Base-by-base conservation (phyloP, 23 tunicate species). In the Clavelina lepadiformis region DNA sequence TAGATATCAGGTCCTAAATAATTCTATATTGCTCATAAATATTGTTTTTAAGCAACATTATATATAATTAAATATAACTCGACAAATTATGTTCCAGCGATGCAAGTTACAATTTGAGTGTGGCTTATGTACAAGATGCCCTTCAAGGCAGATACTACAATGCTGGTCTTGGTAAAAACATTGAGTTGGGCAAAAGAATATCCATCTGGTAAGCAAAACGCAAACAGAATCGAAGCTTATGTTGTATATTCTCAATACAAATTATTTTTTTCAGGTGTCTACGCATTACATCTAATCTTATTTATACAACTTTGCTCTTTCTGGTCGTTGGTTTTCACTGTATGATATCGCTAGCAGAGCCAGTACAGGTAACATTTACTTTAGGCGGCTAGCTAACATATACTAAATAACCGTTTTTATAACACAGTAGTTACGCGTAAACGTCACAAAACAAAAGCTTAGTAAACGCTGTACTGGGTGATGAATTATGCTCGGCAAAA, bases 81-180 rank as follows among this genome's bases (percentile, higher is more conserved):
- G n/a, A n/a, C n/a, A n/a, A n/a, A n/a, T n/a, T n/a, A n/a, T n/a
- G n/a, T 5, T 63, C 38, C 35, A 66, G 72, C 36, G n/a, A n/a
- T 54, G 55, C 38, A 46, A 55, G 41, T n/a, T 66, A 79, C 47
- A 33, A 44, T 8, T 31, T 83, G 23, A 67, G 82, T 64, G 80
- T 80, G 28, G 85, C 95, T 26, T 86, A 86, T 34, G 78, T 86
- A 2, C 50, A 72, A 47, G 95, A 86, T 49, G 95, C 95, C 2
- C 7, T 78, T 0, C 72, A 56, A 15, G 95, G 95, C 29, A 57
- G 95, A 50, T 66, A 46, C 23, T 86, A 86, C 63, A 65, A 65
- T 35, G 65, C 95, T 3, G 95, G 95, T 4, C 74, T 86, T 15
- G 95, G 76, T 5, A 52, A 44, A 57, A 86, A 77, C 56, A 5